phyloP scores from a whole-genome alignment of 2,113 vertebrate species.

The Bubo scandiacus region DNA sequence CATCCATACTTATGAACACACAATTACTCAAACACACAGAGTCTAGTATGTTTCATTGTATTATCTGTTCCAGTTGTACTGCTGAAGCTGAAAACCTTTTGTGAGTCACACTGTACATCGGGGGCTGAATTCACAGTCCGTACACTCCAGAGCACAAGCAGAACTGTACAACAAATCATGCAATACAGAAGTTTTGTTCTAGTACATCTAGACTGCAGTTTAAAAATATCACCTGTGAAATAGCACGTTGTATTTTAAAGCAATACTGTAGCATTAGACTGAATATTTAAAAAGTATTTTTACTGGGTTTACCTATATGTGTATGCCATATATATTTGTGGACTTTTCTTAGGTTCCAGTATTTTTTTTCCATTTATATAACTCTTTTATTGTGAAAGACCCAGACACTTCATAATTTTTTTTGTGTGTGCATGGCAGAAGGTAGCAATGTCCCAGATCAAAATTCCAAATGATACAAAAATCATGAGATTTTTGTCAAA shows the following conservation, averaged over 20 bases:
- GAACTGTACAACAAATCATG: neutral
- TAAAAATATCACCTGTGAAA: neutral
- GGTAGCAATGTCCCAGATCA: neutral
- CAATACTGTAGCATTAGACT: neutral
- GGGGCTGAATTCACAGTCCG: neutral
- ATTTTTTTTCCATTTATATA: neutral
- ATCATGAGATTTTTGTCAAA: neutral
- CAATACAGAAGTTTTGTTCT: neutral
- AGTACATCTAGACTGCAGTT: neutral
- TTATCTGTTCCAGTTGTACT: neutral
- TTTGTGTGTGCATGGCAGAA: neutral
- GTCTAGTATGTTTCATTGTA: neutral
- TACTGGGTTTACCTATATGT: neutral
- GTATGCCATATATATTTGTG: neutral
- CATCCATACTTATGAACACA: neutral
- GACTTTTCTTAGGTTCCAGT: neutral
- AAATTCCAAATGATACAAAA: neutral
- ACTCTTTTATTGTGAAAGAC: neutral
- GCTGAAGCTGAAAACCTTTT: neutral
- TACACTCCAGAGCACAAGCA: neutral
- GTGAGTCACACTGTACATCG: accelerated
- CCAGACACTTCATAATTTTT: neutral
- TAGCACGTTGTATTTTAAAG: neutral
- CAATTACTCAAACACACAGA: neutral
- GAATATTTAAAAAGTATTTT: neutral